A percentile compares a stretch with the other conserved stretches of the same genome.
Evolutionary conservation across 2,888 invertebrate genomes (phyloP).

Genomic region (Drosophila nigritarsus): DNA sequence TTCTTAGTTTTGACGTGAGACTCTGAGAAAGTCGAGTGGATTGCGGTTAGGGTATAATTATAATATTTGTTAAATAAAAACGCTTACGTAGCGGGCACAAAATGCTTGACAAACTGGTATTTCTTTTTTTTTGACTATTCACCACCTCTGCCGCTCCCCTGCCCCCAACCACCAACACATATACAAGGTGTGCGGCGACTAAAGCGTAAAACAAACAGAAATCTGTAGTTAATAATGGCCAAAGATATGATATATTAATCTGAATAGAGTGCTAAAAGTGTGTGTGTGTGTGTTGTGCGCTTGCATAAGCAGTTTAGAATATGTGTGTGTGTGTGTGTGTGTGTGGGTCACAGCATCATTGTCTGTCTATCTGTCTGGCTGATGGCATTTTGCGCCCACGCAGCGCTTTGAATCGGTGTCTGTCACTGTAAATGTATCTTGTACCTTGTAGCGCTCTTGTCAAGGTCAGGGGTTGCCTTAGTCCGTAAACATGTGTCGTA

Average conservation of each 20-base stretch:
- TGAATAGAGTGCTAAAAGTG: conserved; percentile 3
- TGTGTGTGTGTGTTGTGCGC: conserved; percentile 32
- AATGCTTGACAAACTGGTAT: conserved; percentile 59
- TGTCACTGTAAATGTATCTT: conserved; percentile 29
- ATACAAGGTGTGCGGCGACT: conserved; percentile 11
- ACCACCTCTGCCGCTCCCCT: not conserved
- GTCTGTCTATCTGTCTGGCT: conserved; percentile 40
- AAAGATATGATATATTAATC: conserved; percentile 18
- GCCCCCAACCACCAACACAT: not conserved
- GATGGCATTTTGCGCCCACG: conserved; percentile 53
- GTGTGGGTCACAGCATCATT: conserved; percentile 13
- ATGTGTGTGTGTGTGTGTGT: conserved; percentile 4
- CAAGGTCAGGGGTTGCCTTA: conserved; percentile 77
- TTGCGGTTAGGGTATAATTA: conserved; percentile 34
- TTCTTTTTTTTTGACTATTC: conserved; percentile 19
- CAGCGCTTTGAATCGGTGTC: conserved; percentile 23
- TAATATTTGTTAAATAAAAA: conserved; percentile 58
- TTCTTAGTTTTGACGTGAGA: not conserved
- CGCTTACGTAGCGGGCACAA: conserved; percentile 67
- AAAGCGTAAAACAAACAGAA: conserved; percentile 50
- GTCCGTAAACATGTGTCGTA: conserved; percentile 70
- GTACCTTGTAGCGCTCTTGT: conserved; percentile 58
- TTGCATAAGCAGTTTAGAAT: conserved; percentile 49
- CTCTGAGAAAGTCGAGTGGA: not conserved
- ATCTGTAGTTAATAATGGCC: conserved; percentile 54